Evolutionary conservation across 2,797 vertebrate species (phyloP), one percentile per base, ranked within the genome.

Genomic region (Acanthurus tractus): DNA sequence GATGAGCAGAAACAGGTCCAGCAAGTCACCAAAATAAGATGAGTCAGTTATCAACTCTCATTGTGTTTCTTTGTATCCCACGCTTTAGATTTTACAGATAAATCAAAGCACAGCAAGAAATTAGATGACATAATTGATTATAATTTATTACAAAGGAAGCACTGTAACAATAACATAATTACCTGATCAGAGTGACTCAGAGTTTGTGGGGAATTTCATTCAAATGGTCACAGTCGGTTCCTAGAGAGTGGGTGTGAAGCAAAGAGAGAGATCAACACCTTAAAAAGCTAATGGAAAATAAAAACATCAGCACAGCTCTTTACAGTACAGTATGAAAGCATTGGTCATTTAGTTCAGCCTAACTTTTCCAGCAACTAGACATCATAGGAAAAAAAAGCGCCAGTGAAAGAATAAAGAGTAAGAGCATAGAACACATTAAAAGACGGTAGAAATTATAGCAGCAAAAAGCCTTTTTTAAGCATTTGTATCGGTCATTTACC

Each of bases 171-270:
- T 63, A 15, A 49, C 6, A 38, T 56, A 48, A 71, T 76, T 49
- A 45, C 10, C 17, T 49, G 50, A n/a, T 63, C 44, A 50, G 45
- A 59, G 53, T 55, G 29, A 58, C 61, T 75, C 70, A 46, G 29
- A 55, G 50, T 13, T 69, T 81, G 76, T 83, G 50, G 76, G 48
- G 80, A 83, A 42, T 54, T 75, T 76, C 76, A 87, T 87, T 82
- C 63, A 6, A 36, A 72, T 25, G 82, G 68, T 45, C 80, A 77
- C 61, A 57, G 44, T 63, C 55, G 29, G 46, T 22, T 79, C 9
- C 61, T 0, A 11, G 74, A 79, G 76, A 68, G 64, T 40, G 64
- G 80, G 63, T 68, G 74, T n/a, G 48, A 70, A 61, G 45, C 66
- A 63, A 44, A 50, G 53, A 9, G 22, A 64, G 22, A 61, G 15